Percentiles rank a stretch among this genome's conserved stretches.
phyloP scores from a whole-genome alignment of 35 echinoderm and acorn worm species.

The Anneissia japonica region DNA sequence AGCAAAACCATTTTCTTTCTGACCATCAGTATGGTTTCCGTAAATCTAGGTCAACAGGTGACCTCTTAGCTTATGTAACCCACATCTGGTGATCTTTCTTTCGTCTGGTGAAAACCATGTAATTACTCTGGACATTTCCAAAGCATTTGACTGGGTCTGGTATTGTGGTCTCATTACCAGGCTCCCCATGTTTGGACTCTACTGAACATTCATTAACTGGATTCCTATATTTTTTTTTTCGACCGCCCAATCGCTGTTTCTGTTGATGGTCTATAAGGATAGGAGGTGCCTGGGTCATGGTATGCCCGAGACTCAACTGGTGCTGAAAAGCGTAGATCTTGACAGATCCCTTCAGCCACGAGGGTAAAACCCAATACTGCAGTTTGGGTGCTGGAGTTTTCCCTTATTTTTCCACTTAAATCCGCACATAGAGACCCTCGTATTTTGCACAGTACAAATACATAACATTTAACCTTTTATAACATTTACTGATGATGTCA shows the following conservation, averaged over 20 bases:
- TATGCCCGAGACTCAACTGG: too few relatives aligned
- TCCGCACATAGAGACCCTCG: too few relatives aligned
- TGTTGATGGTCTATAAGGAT: neutral
- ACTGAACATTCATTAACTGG: neutral
- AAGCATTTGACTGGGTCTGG: slow-evolving; percentile 16
- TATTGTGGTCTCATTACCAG: neutral
- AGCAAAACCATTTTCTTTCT: neutral
- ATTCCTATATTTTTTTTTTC: neutral
- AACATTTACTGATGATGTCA: too few relatives aligned
- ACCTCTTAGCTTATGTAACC: slow-evolving; percentile 5
- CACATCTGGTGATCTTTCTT: neutral
- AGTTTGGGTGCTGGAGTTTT: too few relatives aligned
- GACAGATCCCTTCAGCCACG: too few relatives aligned
- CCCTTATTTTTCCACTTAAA: too few relatives aligned
- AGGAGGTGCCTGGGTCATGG: too few relatives aligned
- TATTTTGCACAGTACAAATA: too few relatives aligned
- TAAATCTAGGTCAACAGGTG: neutral
- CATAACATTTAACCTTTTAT: too few relatives aligned
- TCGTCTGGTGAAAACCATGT: neutral
- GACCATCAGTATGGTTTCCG: slow-evolving; percentile 24
- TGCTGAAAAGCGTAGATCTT: too few relatives aligned
- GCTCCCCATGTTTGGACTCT: neutral
- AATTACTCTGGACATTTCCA: neutral
- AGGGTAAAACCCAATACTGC: too few relatives aligned
- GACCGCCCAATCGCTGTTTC: neutral